Conservation (phyloP, 1,140 invertebrate genomes). For the Gryllus bimaculatus region DNA sequence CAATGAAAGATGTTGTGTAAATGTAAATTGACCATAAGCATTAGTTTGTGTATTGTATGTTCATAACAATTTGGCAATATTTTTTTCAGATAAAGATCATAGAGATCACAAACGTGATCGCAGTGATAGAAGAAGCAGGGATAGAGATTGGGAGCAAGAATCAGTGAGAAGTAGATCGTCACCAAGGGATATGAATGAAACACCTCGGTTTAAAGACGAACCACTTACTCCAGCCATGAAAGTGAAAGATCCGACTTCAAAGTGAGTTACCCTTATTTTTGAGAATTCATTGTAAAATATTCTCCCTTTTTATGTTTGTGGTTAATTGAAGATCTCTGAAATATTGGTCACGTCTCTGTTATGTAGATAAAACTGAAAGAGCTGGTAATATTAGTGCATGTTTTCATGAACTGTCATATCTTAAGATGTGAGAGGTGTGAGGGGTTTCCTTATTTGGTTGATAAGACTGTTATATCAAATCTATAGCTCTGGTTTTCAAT, state of each 20-base stretch:
- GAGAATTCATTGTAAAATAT: background rate
- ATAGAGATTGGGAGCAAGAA: slow-evolving; percentile 26
- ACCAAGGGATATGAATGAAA: slow-evolving; percentile 47
- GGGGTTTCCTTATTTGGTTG: too few species aligned
- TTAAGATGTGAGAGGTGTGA: too few species aligned
- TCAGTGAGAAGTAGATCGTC: slow-evolving; percentile 19
- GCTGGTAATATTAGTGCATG: too few species aligned
- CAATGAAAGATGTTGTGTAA: too few species aligned
- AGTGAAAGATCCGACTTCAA: slow-evolving; percentile 55
- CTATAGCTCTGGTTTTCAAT: too few species aligned
- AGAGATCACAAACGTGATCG: slow-evolving; percentile 27
- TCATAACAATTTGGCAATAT: background rate
- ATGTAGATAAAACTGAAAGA: too few species aligned
- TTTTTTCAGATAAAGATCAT: slow-evolving; percentile 28
- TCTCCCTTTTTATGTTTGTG: too few species aligned
- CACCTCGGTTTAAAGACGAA: slow-evolving; percentile 67
- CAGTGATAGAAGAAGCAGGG: slow-evolving; percentile 27
- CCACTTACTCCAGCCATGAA: slow-evolving; percentile 67
- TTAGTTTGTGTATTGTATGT: background rate
- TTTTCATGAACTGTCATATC: too few species aligned
- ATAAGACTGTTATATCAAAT: too few species aligned
- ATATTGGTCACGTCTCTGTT: too few species aligned
- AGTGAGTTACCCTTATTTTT: slow-evolving; percentile 21
- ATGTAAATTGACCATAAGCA: too few species aligned
- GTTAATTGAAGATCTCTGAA: too few species aligned